Evolutionary conservation across 2,888 invertebrate species (phyloP).

Genomic region (Notodonta dromedarius): DNA sequence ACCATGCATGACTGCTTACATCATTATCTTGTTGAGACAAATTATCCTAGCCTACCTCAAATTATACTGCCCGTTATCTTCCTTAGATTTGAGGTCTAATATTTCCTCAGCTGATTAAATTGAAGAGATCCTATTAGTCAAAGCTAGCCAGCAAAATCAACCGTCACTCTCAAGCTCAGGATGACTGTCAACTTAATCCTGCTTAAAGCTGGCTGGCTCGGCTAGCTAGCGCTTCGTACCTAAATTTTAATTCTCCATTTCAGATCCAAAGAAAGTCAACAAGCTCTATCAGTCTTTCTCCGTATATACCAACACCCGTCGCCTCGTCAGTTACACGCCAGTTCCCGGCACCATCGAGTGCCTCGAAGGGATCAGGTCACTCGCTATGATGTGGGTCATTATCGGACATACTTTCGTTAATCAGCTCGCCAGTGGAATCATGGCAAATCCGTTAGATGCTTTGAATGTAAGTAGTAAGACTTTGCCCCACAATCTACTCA

Average conservation of each 20-base stretch:
- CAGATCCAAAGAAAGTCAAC: conserved; percentile 54
- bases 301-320: conserved; percentile 67
- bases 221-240: too few relatives aligned
- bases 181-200: too few relatives aligned
- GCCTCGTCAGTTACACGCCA: conserved; percentile 60
- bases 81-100: too few relatives aligned
- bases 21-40: too few relatives aligned
- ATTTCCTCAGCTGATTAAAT: too few relatives aligned
- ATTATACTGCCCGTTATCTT: too few relatives aligned
- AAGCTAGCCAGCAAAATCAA: neutral
- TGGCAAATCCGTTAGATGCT: conserved; percentile 50
- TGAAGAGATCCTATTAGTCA: too few relatives aligned
- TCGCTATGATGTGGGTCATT: conserved; percentile 80
- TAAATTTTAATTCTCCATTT: conserved; percentile 11
- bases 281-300: conserved; percentile 54
- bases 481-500: too few relatives aligned
- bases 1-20: too few relatives aligned
- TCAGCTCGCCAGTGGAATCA: conserved; percentile 28
- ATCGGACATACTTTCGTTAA: conserved; percentile 63
- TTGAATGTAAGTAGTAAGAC: conserved; percentile 40
- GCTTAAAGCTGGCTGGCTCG: too few relatives aligned
- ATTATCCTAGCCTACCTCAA: too few relatives aligned
- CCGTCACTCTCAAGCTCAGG: too few relatives aligned
- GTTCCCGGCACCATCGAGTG: conserved; percentile 67
- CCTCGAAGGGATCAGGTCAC: conserved; percentile 71